phyloP scores from a whole-genome alignment of 1,140 invertebrate genomes.

The Batillaria attramentaria region DNA sequence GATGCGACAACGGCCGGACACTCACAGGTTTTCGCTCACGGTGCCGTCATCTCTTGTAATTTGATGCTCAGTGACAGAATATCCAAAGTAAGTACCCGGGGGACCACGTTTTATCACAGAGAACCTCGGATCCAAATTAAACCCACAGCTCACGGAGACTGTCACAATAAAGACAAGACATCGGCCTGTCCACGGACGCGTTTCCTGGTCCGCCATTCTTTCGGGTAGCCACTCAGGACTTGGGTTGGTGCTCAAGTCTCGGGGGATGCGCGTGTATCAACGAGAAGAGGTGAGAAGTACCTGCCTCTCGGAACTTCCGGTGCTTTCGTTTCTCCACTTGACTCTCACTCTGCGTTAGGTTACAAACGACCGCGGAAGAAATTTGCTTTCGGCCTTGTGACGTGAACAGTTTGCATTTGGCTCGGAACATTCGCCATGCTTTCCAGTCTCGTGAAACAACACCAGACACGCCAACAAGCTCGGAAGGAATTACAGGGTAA shows the following conservation, averaged over 20 bases:
- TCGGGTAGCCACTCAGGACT: slow-evolving; percentile 20
- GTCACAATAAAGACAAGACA: slow-evolving; percentile 7
- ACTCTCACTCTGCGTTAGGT: too few relatives aligned
- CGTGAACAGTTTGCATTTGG: too few relatives aligned
- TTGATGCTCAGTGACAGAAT: slow-evolving; percentile 87
- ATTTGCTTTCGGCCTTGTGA: too few relatives aligned
- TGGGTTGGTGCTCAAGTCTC: too few relatives aligned
- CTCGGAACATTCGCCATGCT: slow-evolving; percentile 82
- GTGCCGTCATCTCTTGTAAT: slow-evolving; percentile 38
- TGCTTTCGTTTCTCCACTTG: too few relatives aligned
- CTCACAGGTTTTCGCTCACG: slow-evolving; percentile 51
- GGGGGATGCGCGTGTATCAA: slow-evolving; percentile 5
- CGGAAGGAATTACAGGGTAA: slow-evolving; percentile 89
- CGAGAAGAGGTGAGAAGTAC: neutral
- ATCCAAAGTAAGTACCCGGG: slow-evolving; percentile 87
- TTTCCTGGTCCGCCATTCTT: slow-evolving; percentile 31
- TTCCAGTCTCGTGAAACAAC: slow-evolving; percentile 89
- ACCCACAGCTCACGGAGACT: slow-evolving; percentile 65
- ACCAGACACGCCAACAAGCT: slow-evolving; percentile 82
- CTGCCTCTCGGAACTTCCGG: slow-evolving; percentile 10
- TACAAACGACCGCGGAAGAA: neutral
- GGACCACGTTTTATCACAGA: slow-evolving; percentile 85
- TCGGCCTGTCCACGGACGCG: neutral
- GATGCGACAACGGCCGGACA: too few relatives aligned
- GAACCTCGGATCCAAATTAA: slow-evolving; percentile 89